Base-by-base conservation (phyloP, 2,888 invertebrate genomes). In the Formica aserva region DNA sequence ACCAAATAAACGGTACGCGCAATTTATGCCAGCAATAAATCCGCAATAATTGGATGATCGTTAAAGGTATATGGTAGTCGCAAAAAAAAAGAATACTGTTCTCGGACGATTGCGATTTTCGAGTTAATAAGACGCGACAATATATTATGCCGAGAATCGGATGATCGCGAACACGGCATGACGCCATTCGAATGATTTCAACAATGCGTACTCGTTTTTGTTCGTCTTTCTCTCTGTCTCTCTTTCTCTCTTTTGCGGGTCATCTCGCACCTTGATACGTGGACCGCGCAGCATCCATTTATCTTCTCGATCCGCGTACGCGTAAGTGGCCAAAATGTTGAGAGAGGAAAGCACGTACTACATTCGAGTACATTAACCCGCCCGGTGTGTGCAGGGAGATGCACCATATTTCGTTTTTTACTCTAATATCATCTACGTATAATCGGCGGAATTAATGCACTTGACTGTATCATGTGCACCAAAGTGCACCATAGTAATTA, bases 111-210 rank as follows among this genome's bases (percentile, higher is more conserved):
- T 75, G 81, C 63, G 32, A 81, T 75, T 81, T 81, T 22, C 75
- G 63, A 75, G 62, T 62, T 76, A 75, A 75, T 63, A 74, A 9
- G 80, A 15, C 48, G 63, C 75, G 38, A 32, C 38, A 75, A 75
- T 75, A 38, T 38, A 75, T 81, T 65, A 76, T 38, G 45, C 5
- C 76, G 63, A 52, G 8, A 81, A 76, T 75, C 60, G n/a, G 52
- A 60, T 65, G 35, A 75, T 71, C 63, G 52, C 45, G n/a, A 26
- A 15, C 81, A 1, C 63, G 38, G 41, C 81, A 41, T 75, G 81
- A 65, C 22, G 76, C 81, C 69, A 67, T 55, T 67, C 77, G 77
- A 77, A 67, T 77, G 77, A 81, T 81, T 81, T 75, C 75, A 76
- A 76, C 81, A 77, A 81, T 81, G 62, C 29, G 15, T 52, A 26